phyloP scores from a whole-genome alignment of 2,888 invertebrate species.

The Omphaloscelis lunosa region DNA sequence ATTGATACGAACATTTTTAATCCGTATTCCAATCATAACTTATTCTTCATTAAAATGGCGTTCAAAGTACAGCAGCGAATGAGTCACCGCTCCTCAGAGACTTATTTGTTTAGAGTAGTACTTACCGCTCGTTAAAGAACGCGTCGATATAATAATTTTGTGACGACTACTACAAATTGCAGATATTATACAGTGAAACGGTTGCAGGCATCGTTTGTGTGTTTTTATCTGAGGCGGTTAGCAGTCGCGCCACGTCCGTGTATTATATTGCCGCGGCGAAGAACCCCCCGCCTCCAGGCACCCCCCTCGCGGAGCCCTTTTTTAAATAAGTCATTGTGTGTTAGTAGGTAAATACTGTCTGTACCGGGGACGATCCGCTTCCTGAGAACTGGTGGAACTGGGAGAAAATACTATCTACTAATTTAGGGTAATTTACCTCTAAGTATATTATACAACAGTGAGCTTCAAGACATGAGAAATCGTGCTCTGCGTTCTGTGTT shows the following conservation, averaged over 20 bases:
- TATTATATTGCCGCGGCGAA: conserved; percentile 45
- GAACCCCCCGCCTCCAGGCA: neutral
- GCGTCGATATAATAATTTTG: conserved; percentile 14
- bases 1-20: neutral
- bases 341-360: conserved; percentile 25
- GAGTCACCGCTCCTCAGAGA: conserved; percentile 21
- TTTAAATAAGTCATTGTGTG: conserved; percentile 45
- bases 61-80: neutral
- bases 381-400: neutral
- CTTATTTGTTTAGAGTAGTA: conserved; percentile 19
- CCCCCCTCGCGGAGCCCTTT: neutral
- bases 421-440: neutral
- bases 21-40: conserved; percentile 22
- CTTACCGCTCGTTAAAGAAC: conserved; percentile 21
- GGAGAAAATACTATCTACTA: neutral
- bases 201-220: conserved; percentile 43
- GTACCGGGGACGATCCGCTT: neutral
- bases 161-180: conserved; percentile 47
- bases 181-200: conserved; percentile 41
- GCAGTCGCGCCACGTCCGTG: conserved; percentile 59
- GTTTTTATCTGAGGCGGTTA: conserved; percentile 55
- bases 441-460: conserved; percentile 1
- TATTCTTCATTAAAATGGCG: conserved; percentile 20
- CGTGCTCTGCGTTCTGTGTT: neutral
- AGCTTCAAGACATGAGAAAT: neutral